Base-by-base conservation (phyloP, 2,113 vertebrate genomes). In the Hippocampus comes region DNA sequence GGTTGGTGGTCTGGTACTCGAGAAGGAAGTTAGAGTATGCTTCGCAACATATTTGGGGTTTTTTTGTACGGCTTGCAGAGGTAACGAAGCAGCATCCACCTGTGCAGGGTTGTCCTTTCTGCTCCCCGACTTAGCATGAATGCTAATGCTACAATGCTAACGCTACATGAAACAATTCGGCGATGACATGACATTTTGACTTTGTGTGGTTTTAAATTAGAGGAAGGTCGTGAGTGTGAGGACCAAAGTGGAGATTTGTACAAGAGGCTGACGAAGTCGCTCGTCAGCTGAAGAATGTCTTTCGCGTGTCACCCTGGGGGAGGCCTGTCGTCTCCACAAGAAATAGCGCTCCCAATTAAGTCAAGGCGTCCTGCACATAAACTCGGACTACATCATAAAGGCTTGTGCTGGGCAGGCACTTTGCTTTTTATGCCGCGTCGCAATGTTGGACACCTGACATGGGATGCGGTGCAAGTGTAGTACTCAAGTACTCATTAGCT, bases 341-440 rank as follows among this genome's bases (percentile, higher is more conserved):
- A 77, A 87, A 79, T 71, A 83, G 77, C 79, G 69, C 70, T 67
- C 64, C 85, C 84, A 89, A 90, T 90, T 88, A 89, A 84, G 80
- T 74, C 79, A 77, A 80, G 70, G 76, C 66, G 73, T 82, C 63
- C 81, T 69, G 55, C 48, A 82, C 79, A 72, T 80, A 77, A 86
- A 89, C 76, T 83, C 80, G 65, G 76, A 82, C 71, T 25, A 41
- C 78, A 86, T 78, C 74, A 85, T 65, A 83, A 83, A 80, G 71
- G 68, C 72, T 67, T 78, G 68, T 80, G 83, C 73, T 3, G 67
- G 25, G 53, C 67, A 78, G 78, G 79, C 83, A 82, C 67, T 89
- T 41, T 59, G 10, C 14, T 56, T 78, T 84, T 89, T 75, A 78
- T 87, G 76, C 49, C 84, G 56, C 78, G 21, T 61, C 56, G 56